Evolutionary conservation across 2,797 vertebrate species (phyloP).

Genomic region (Typhlichthys subterraneus): DNA sequence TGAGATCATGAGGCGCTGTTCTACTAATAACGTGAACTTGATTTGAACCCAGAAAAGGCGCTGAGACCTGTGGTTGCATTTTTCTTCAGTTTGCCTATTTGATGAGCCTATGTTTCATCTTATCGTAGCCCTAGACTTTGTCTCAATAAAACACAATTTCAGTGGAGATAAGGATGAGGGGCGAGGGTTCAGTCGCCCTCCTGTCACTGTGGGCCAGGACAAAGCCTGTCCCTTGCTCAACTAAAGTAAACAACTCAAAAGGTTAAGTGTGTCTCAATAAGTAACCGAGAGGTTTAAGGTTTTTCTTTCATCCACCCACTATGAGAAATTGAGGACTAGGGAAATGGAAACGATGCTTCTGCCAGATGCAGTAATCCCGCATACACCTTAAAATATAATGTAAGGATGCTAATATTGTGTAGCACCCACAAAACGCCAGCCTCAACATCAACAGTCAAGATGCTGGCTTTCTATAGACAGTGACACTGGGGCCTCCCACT

Average conservation of each 20-base stretch:
- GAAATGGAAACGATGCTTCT: conserved; percentile 18
- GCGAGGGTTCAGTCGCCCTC: conserved; percentile 45
- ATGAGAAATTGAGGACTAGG: too few species aligned
- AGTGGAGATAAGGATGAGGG: conserved; percentile 63
- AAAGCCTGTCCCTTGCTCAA: conserved; percentile 47
- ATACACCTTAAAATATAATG: conserved; percentile 27
- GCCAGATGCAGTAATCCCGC: conserved; percentile 35
- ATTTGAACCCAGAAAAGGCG: conserved; percentile 52
- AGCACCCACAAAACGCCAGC: too few species aligned
- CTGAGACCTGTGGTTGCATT: conserved; percentile 30
- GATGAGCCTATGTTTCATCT: conserved; percentile 48
- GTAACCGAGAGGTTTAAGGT: neutral
- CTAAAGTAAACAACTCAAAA: conserved; percentile 60
- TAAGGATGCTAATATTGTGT: conserved; percentile 49
- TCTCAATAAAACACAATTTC: conserved; percentile 28
- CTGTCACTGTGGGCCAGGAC: conserved; percentile 25
- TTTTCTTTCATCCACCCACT: too few species aligned
- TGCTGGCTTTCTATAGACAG: too few species aligned
- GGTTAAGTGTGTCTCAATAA: conserved; percentile 39
- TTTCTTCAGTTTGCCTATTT: conserved; percentile 32
- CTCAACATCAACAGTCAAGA: too few species aligned
- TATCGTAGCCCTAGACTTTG: conserved; percentile 30
- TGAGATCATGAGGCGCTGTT: conserved; percentile 53
- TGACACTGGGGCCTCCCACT: too few species aligned
- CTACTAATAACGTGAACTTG: conserved; percentile 69